Evolutionary conservation across 2,113 vertebrate species (phyloP).

Genomic region (Australoheros scitulus): DNA sequence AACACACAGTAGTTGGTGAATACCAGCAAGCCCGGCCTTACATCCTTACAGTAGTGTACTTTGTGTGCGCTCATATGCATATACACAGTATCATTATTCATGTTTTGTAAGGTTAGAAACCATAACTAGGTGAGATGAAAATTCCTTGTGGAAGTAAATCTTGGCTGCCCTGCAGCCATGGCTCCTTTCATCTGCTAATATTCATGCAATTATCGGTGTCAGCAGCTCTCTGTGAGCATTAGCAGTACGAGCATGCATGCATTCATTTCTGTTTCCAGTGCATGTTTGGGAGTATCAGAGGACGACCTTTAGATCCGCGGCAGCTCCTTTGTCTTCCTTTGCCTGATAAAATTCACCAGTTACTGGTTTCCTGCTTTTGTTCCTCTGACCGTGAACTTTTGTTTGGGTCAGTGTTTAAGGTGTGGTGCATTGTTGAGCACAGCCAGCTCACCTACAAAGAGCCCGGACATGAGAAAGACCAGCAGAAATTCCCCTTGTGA

Average conservation of each 20-base stretch:
- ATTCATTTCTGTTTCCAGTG: slow-evolving; percentile 23
- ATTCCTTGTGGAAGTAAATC: neutral
- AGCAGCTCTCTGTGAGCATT: slow-evolving; percentile 12
- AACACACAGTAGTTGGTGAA: neutral
- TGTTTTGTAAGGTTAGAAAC: neutral
- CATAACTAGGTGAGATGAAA: neutral
- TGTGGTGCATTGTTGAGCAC: slow-evolving; percentile 36
- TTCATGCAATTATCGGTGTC: slow-evolving; percentile 19
- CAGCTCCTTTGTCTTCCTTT: slow-evolving; percentile 40
- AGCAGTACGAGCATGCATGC: neutral
- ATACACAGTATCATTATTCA: slow-evolving; percentile 1
- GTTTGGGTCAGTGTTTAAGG: slow-evolving; percentile 29
- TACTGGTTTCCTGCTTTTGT: slow-evolving; percentile 67
- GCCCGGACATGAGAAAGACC: neutral
- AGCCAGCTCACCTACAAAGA: slow-evolving; percentile 10
- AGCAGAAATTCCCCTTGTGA: slow-evolving; percentile 1
- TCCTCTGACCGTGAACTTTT: slow-evolving; percentile 44
- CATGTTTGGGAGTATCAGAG: slow-evolving; percentile 4
- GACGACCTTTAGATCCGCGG: slow-evolving; percentile 14
- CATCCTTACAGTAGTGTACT: neutral
- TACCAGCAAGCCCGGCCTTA: neutral
- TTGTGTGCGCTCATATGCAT: neutral
- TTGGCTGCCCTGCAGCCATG: neutral
- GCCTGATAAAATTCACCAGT: slow-evolving; percentile 35
- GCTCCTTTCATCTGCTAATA: slow-evolving; percentile 11